Evolutionary conservation across 2,113 vertebrate genomes (phyloP).

Genomic region (Dryoscopus gambensis): DNA sequence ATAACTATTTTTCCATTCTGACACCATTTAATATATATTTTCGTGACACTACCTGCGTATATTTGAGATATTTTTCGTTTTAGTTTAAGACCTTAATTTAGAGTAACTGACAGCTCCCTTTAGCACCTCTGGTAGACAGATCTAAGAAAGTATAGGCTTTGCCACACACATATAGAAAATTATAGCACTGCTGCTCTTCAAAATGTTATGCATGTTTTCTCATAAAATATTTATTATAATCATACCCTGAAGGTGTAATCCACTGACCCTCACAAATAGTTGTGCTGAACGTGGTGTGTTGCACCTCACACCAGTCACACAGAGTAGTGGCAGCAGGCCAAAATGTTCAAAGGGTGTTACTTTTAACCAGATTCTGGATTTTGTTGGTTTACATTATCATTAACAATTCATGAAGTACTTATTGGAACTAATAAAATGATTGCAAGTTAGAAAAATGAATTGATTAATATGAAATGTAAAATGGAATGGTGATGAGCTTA

Average conservation of each 20-base stretch:
- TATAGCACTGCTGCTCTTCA: neutral
- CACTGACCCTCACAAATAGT: neutral
- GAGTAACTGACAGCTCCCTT: neutral
- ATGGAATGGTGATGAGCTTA: conserved; percentile 26
- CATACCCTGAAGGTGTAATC: neutral
- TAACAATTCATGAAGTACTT: conserved; percentile 26
- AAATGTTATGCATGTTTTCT: neutral
- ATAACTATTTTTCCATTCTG: neutral
- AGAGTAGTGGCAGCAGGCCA: neutral
- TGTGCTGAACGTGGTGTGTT: neutral
- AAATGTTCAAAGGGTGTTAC: neutral
- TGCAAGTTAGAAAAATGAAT: conserved; percentile 22
- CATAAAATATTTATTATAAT: neutral
- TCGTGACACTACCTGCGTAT: neutral
- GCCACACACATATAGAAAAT: neutral
- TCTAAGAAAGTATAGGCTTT: neutral
- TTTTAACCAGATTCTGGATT: neutral
- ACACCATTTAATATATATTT: neutral
- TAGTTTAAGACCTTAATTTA: neutral
- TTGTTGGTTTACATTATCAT: neutral
- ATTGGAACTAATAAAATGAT: conserved; percentile 46
- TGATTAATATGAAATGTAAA: conserved; percentile 16
- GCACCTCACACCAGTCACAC: neutral
- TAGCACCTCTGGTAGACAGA: neutral
- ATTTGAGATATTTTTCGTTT: neutral